Percentiles rank a stretch among this genome's conserved stretches.
Conservation (phyloP, 2,797 vertebrate species). For the Etheostoma nigrum region DNA sequence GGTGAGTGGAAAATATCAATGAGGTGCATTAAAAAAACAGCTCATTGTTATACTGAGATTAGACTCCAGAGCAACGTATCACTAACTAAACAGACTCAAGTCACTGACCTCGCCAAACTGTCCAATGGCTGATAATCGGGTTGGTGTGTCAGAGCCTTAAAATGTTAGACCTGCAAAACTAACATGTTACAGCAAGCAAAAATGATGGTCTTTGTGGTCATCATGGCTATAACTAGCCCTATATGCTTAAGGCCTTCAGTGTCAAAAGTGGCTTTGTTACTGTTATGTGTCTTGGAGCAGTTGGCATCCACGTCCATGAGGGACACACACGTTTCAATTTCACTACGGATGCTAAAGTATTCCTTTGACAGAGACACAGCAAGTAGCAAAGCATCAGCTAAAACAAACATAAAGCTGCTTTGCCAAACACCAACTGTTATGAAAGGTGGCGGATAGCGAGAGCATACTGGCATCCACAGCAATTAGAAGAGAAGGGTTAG, state of each 20-base stretch:
- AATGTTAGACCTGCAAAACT: not conserved
- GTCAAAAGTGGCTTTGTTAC: slow-evolving; percentile 47
- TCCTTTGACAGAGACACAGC: slow-evolving; percentile 70
- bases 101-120: too few relatives aligned
- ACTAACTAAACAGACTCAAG: too few relatives aligned
- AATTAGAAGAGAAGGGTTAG: slow-evolving; percentile 79
- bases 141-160: too few relatives aligned
- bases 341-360: slow-evolving; percentile 61
- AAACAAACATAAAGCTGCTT: slow-evolving; percentile 72
- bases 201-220: slow-evolving; percentile 56
- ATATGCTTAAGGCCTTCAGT: slow-evolving; percentile 36
- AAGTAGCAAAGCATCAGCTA: slow-evolving; percentile 70
- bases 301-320: slow-evolving; percentile 53
- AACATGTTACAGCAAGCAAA: slow-evolving; percentile 40
- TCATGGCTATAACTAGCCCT: slow-evolving; percentile 52
- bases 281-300: slow-evolving; percentile 51
- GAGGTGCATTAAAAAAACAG: slow-evolving; percentile 52
- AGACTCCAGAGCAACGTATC: slow-evolving; percentile 55
- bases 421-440: slow-evolving; percentile 79
- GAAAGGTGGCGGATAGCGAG: slow-evolving; percentile 67
- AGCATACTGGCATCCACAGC: slow-evolving; percentile 72
- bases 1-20: slow-evolving; percentile 59
- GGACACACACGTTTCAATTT: slow-evolving; percentile 43
- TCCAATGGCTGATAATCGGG: too few relatives aligned
- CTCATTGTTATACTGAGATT: slow-evolving; percentile 58